Conservation (phyloP, 1,140 invertebrate genomes). For the Calycopis cecrops region DNA sequence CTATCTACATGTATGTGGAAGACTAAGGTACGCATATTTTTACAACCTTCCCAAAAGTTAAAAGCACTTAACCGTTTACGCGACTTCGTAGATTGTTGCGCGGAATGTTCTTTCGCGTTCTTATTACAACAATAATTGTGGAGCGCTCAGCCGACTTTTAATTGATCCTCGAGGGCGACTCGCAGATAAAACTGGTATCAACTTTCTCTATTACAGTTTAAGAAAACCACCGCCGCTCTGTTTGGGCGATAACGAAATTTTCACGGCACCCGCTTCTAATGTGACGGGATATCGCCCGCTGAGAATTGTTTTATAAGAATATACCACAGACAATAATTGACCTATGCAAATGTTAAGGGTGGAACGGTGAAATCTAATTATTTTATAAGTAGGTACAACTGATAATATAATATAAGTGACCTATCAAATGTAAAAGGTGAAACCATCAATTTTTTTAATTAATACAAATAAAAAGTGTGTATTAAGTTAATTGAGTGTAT, state of each 20-base stretch:
- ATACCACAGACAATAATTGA: background rate
- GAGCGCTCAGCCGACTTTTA: constrained; percentile 63
- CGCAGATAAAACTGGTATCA: constrained; percentile 66
- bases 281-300: constrained; percentile 35
- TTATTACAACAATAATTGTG: constrained; percentile 67
- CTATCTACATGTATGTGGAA: no score
- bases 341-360: no score
- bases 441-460: no score
- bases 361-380: no score
- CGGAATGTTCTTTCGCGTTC: constrained; percentile 41
- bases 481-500: no score
- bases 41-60: constrained; percentile 5
- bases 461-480: no score
- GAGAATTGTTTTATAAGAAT: constrained; percentile 14
- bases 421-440: no score
- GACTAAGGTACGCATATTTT: background rate
- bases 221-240: constrained; percentile 61
- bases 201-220: constrained; percentile 74
- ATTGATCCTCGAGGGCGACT: constrained; percentile 71
- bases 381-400: no score
- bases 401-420: no score
- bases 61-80: constrained; percentile 23
- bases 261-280: constrained; percentile 42
- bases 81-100: constrained; percentile 30
- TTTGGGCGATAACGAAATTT: constrained; percentile 64